These are phyloP conservation scores for Berghia stephanieae DNA, from an alignment of 1,140 invertebrate genomes.

Conservation along the genomic window DNA sequence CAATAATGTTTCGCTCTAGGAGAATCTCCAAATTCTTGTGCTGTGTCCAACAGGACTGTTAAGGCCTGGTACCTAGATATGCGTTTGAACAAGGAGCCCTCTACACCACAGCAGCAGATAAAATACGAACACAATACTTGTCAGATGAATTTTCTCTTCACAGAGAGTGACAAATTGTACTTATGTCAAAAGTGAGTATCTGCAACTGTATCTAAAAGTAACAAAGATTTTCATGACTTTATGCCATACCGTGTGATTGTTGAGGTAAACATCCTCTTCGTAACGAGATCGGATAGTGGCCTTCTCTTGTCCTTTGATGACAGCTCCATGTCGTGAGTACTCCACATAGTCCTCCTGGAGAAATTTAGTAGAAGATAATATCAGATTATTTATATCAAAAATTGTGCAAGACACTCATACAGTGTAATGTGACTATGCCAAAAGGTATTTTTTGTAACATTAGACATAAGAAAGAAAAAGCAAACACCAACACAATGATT, in stretches of 20 bases:
- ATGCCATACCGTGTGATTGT: conserved; percentile 83
- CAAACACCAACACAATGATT: too few relatives aligned
- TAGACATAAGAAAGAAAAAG: too few relatives aligned
- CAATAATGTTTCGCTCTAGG: too few relatives aligned
- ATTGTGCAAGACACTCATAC: too few relatives aligned
- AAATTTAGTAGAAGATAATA: neutral
- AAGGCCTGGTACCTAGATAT: too few relatives aligned
- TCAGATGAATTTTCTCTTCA: neutral
- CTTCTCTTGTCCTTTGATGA: conserved; percentile 87
- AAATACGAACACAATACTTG: neutral
- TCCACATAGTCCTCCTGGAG: conserved; percentile 88
- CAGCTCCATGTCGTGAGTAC: conserved; percentile 92
- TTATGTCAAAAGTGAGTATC: neutral
- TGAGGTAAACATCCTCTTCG: conserved; percentile 92
- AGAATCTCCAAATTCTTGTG: neutral
- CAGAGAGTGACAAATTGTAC: neutral
- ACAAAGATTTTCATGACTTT: neutral
- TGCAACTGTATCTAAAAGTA: too few relatives aligned
- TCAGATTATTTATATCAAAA: too few relatives aligned
- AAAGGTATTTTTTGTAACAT: too few relatives aligned
- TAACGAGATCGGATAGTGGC: conserved; percentile 87
- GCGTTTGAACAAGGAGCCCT: too few relatives aligned
- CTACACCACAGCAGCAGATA: too few relatives aligned
- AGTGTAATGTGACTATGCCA: too few relatives aligned
- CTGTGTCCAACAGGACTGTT: neutral